Base-by-base conservation (phyloP, 2,888 invertebrate genomes). In the Phyto melanocephala region DNA sequence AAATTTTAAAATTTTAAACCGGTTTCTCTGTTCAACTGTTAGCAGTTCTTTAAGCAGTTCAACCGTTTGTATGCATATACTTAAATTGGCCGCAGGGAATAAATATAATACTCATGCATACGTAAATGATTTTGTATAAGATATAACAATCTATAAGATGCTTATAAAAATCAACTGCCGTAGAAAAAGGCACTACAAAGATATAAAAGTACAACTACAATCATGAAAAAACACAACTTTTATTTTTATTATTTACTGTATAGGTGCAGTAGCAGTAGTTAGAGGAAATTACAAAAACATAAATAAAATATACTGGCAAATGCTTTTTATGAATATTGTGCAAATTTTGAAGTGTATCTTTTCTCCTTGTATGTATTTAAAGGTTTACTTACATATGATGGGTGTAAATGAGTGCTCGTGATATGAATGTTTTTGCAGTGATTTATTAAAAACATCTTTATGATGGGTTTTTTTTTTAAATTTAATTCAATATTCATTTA, bases 41-140 rank as follows among this genome's bases (percentile, higher is more conserved):
- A n/a, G n/a, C n/a, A n/a, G n/a, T n/a, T n/a, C n/a, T n/a, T n/a
- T n/a, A n/a, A n/a, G n/a, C n/a, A n/a, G n/a, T n/a, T n/a, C n/a
- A n/a, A n/a, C n/a, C n/a, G n/a, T n/a, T n/a, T 54, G n/a, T 28
- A 28, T 54, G 24, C 20, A 22, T n/a, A n/a, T 70, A 42, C 15
- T n/a, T 45, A 45, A 70, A 58, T 70, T 71, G 58, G 45, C 71
- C 56, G 11, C 35, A 47, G 58, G 71, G 71, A 33, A 42, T 37
- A 37, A 58, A 58, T 37, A 58, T 22, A 58, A 40, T 37, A 37
- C 58, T 40, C n/a, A 40, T 60, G 40, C 22, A 42, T 22, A 58
- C 17, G 6, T 11, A 67, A 40, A 67, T 3, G 7, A 24, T 54
- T 50, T 17, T 47, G 28, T 28, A 28, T 1, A 50, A 20, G 52